phyloP scores from a whole-genome alignment of 2,113 vertebrate species.

The Tetrax tetrax region DNA sequence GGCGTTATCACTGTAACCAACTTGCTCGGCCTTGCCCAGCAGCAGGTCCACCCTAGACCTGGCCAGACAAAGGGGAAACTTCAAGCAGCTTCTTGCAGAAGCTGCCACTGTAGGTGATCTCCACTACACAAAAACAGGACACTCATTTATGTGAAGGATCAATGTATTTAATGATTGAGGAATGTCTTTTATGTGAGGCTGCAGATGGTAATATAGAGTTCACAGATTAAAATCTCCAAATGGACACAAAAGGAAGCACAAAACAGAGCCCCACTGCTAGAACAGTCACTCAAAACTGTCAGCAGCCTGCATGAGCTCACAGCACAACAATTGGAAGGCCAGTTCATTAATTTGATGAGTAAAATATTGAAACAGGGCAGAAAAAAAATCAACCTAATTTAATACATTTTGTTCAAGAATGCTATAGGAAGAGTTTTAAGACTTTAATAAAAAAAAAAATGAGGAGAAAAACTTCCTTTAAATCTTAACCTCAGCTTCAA shows the following conservation, averaged over 20 bases:
- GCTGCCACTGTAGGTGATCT: too few species aligned
- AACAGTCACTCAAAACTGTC: neutral
- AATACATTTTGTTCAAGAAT: neutral
- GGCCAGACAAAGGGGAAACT: too few species aligned
- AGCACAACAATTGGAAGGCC: neutral
- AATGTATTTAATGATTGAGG: neutral
- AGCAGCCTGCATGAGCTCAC: neutral
- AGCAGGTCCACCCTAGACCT: too few species aligned
- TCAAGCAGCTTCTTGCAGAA: too few species aligned
- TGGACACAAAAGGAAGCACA: neutral
- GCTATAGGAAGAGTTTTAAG: neutral
- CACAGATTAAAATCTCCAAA: neutral
- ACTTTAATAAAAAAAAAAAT: neutral
- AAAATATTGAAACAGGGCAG: neutral
- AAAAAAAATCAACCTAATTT: neutral
- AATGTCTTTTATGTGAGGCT: neutral
- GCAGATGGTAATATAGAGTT: neutral
- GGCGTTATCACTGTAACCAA: too few species aligned
- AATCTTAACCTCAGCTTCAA: neutral
- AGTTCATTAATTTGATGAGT: neutral
- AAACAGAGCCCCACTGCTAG: neutral
- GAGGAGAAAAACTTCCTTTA: neutral
- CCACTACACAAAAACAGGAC: too few species aligned
- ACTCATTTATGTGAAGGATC: neutral
- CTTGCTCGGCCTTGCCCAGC: too few species aligned